Evolutionary conservation across 2,888 invertebrate species (phyloP).

Genomic region (Cosmia trapezina): DNA sequence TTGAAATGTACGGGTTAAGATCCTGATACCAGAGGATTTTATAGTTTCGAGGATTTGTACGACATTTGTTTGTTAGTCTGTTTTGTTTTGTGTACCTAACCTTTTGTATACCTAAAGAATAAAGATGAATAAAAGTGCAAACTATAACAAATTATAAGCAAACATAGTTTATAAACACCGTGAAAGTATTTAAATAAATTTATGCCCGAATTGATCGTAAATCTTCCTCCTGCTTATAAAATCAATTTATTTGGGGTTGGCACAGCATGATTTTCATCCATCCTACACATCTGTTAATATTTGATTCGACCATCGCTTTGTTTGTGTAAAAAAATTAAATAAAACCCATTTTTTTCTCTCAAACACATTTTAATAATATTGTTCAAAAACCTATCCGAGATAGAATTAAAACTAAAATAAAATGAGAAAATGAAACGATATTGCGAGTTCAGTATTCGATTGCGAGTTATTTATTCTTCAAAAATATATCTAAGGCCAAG

Average conservation of each 20-base stretch:
- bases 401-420: conserved; percentile 22
- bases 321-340: neutral
- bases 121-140: neutral
- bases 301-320: neutral
- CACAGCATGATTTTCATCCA: neutral
- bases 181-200: neutral
- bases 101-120: neutral
- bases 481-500: conserved; percentile 48
- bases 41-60: conserved; percentile 18
- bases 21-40: conserved; percentile 17
- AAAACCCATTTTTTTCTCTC: neutral
- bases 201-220: neutral
- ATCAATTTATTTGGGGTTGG: neutral
- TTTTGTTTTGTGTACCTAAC: too few relatives aligned
- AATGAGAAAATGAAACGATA: conserved; percentile 14
- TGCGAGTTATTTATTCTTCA: too few relatives aligned
- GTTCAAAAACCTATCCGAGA: conserved; percentile 7
- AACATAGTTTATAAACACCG: neutral
- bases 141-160: neutral
- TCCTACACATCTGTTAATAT: neutral
- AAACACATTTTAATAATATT: conserved; percentile 9
- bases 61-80: conserved; percentile 5
- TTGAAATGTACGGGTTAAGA: conserved; percentile 34
- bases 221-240: neutral
- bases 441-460: conserved; percentile 9